phyloP scores from a whole-genome alignment of 2,888 invertebrate genomes.

The Cremastobaeus sp. region DNA sequence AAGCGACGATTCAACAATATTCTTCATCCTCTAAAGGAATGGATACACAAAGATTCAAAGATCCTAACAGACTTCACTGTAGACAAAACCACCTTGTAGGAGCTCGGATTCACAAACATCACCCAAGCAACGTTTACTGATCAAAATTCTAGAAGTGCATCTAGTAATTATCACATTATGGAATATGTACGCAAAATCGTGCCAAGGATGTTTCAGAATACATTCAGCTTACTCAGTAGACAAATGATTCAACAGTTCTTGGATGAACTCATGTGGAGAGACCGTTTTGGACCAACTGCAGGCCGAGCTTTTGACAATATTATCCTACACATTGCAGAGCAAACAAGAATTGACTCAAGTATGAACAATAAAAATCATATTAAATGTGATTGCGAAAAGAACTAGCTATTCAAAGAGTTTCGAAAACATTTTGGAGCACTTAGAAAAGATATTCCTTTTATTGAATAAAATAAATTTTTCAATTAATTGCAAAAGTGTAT shows the following conservation, averaged over 20 bases:
- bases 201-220: slow-evolving; percentile 94
- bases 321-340: slow-evolving; percentile 87
- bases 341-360: slow-evolving; percentile 84
- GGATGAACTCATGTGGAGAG: slow-evolving; percentile 93
- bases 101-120: slow-evolving; percentile 89
- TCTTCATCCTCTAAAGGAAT: slow-evolving; percentile 86
- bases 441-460: no score
- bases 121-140: slow-evolving; percentile 81
- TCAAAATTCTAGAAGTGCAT: slow-evolving; percentile 79
- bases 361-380: slow-evolving; percentile 72
- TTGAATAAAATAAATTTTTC: no score
- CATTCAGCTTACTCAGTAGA: slow-evolving; percentile 87
- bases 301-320: slow-evolving; percentile 90
- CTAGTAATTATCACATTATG: slow-evolving; percentile 89
- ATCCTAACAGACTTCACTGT: slow-evolving; percentile 91
- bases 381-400: no score
- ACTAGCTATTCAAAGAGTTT: no score
- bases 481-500: no score
- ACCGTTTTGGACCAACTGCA: slow-evolving; percentile 88
- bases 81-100: slow-evolving; percentile 87
- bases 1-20: slow-evolving; percentile 91
- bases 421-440: no score
- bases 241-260: slow-evolving; percentile 94
- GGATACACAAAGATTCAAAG: slow-evolving; percentile 88
- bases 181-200: slow-evolving; percentile 91